Conservation (phyloP, 2,797 vertebrate species). For the Bufotes viridis region DNA sequence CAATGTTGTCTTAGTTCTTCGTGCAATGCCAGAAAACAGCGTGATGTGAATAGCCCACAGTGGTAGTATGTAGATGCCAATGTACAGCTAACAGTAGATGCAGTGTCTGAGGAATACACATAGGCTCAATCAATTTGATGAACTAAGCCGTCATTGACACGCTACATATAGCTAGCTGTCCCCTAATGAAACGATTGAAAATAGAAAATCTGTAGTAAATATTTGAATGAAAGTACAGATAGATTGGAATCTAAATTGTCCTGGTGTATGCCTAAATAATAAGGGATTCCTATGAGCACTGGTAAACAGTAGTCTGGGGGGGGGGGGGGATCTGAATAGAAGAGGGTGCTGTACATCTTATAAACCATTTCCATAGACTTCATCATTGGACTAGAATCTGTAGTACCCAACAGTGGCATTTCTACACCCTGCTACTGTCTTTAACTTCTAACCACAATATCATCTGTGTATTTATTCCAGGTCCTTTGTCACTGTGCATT, state of each 20-base stretch:
- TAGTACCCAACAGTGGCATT: too few species aligned
- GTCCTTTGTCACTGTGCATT: too few species aligned
- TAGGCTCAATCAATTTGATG: conserved; percentile 37
- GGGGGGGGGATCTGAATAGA: background rate
- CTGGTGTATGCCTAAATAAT: too few species aligned
- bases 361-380: background rate
- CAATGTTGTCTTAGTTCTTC: conserved; percentile 45
- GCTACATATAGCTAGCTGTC: background rate
- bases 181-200: background rate
- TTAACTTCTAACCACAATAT: too few species aligned
- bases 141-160: conserved; percentile 30
- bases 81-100: conserved; percentile 22
- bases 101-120: conserved; percentile 20
- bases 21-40: conserved; percentile 5
- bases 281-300: background rate
- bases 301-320: background rate
- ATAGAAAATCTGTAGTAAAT: conserved; percentile 21
- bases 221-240: background rate
- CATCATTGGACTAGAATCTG: background rate
- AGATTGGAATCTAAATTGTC: background rate
- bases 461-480: too few species aligned
- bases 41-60: conserved; percentile 39
- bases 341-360: background rate
- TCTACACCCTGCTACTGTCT: too few species aligned
- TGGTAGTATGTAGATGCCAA: conserved; percentile 31